A percentile compares a stretch with the other conserved stretches of the same genome.
Conservation (phyloP, 2,797 vertebrate species). For the Acomys russatus region DNA sequence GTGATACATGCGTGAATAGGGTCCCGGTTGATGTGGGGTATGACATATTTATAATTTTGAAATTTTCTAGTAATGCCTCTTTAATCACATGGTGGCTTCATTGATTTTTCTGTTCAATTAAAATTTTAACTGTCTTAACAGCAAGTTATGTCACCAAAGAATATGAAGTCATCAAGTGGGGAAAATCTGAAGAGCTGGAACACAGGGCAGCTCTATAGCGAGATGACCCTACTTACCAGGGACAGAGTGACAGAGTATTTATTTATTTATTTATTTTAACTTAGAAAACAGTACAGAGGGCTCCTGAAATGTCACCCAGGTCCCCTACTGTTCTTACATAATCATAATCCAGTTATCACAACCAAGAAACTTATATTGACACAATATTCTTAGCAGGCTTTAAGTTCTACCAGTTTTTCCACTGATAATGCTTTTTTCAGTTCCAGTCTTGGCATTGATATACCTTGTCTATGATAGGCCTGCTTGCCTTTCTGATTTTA, state of each 20-base stretch:
- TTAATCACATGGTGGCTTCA: neutral
- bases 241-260: no score
- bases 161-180: neutral
- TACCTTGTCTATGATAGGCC: neutral
- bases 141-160: neutral
- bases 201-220: neutral
- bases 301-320: slow-evolving; percentile 49
- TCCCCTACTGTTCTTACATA: slow-evolving; percentile 61
- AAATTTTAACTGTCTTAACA: neutral
- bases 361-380: slow-evolving; percentile 44
- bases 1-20: neutral
- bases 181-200: neutral
- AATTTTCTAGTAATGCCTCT: neutral
- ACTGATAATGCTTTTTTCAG: neutral
- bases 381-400: neutral
- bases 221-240: neutral
- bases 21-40: accelerated
- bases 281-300: slow-evolving; percentile 26
- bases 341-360: slow-evolving; percentile 41
- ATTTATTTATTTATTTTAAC: slow-evolving; percentile 58
- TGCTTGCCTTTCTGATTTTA: neutral
- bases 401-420: neutral
- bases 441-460: no score
- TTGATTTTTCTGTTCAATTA: neutral
- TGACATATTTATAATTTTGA: neutral